A percentile compares a stretch with the other conserved stretches of the same genome.
phyloP scores from a whole-genome alignment of 2,113 vertebrate species.

The Passer domesticus region DNA sequence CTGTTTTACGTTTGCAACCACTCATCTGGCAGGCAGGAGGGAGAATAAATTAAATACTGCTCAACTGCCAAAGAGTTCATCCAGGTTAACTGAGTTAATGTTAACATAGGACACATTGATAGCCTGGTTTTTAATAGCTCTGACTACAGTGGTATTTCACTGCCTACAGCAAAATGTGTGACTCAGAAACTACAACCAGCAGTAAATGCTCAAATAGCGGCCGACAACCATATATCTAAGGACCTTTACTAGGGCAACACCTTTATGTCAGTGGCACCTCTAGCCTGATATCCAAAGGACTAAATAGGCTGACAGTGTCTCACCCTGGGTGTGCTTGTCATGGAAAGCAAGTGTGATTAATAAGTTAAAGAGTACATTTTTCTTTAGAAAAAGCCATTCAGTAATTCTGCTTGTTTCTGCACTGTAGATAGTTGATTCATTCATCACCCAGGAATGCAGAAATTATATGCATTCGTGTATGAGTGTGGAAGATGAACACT shows the following conservation, averaged over 20 bases:
- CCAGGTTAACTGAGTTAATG: slow-evolving; percentile 11
- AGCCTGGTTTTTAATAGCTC: background rate
- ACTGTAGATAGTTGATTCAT: background rate
- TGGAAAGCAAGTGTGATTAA: background rate
- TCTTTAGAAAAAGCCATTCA: background rate
- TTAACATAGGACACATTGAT: background rate
- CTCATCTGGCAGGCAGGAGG: background rate
- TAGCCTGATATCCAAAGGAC: background rate
- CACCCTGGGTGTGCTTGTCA: accelerated
- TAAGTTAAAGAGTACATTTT: background rate
- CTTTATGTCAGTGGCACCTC: background rate
- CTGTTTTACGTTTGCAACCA: background rate
- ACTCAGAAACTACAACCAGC: background rate
- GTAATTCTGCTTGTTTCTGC: background rate
- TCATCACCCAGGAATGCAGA: background rate
- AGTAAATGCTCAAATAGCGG: background rate
- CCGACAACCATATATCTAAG: background rate
- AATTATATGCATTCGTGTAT: accelerated
- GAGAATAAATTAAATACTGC: background rate
- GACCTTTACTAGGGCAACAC: background rate
- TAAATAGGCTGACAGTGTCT: background rate
- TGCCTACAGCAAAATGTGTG: background rate
- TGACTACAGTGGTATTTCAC: background rate
- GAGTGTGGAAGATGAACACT: background rate
- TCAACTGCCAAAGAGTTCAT: background rate